These are phyloP conservation scores for Oreotrochilus melanogaster DNA, from an alignment of 2,113 vertebrate species.

Conservation along the genomic window DNA sequence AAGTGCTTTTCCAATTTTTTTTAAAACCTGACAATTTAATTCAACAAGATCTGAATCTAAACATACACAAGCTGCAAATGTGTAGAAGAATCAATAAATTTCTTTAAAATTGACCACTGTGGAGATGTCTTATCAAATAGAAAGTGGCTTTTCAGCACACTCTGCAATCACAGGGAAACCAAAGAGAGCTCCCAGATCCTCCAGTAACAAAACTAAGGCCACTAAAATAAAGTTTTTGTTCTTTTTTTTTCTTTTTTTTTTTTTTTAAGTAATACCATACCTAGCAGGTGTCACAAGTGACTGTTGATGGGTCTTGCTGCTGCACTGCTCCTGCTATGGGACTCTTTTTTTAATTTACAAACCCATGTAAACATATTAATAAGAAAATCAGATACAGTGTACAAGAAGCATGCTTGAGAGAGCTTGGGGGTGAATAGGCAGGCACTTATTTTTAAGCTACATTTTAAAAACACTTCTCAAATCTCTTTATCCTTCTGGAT, in stretches of 20 bases:
- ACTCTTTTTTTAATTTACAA: not conserved
- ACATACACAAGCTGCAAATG: not conserved
- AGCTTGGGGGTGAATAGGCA: not conserved
- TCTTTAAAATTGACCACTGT: not conserved
- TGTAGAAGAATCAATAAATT: not conserved
- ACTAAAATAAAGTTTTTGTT: not conserved
- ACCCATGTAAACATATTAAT: not conserved
- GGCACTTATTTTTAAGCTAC: constrained; percentile 57
- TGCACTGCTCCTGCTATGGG: not conserved
- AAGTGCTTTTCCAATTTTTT: not conserved
- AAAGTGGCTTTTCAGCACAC: not conserved
- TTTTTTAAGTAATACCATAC: not conserved
- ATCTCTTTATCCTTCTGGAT: not conserved
- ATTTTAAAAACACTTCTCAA: not conserved
- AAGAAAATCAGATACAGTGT: not conserved
- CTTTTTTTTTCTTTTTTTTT: not conserved
- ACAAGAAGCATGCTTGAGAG: not conserved
- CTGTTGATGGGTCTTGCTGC: not conserved
- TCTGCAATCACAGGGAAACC: not conserved
- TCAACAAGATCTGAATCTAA: not conserved
- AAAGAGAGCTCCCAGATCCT: not conserved
- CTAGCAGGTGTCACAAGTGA: not conserved
- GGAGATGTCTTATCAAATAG: not conserved
- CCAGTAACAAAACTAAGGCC: constrained; percentile 34
- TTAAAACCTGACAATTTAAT: not conserved